Evolutionary conservation across 2,888 invertebrate genomes (phyloP), one percentile per base, ranked within the genome.

Genomic region (Campaea margaritaria): DNA sequence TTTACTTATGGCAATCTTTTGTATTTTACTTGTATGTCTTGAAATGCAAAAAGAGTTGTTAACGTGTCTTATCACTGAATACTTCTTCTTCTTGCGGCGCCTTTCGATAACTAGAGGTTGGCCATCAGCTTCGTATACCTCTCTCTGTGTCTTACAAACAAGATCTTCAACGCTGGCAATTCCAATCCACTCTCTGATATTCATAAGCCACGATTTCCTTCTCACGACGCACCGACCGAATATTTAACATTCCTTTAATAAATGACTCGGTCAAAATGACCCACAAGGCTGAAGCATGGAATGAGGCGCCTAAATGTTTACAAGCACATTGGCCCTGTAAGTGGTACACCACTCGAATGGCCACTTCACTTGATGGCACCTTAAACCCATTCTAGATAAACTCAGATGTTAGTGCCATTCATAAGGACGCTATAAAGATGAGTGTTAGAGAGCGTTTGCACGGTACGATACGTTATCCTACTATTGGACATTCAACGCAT

Each of bases 281-380:
- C 50, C 14, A 42, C 42, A 31, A 42, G 28, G 28, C 21, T 13
- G 13, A 13, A 13, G 38, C 15, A n/a, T 4, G 49, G 11, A 21
- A 39, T 13, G 43, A 10, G 38, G 36, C 27, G 28, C 28, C 45
- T 42, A 58, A 58, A 13, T 36, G 51, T 47, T 58, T 42, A 51
- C 42, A 42, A 42, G 41, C 43, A 43, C 43, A 34, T 31, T 42
- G 46, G 21, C 31, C 14, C n/a, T 8, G 31, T 48, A 58, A 58
- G 44, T 53, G 58, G 53, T 53, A 53, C 11, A 42, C 46, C 52
- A 53, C 48, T 44, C 34, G 42, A 53, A 48, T 39, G 43, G 39
- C 39, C 43, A 39, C 58, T 53, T 31, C 52, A 58, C 58, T 52
- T 31, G 38, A 48, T 41, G 44, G 53, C 48, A 31, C 28, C 44